Evolutionary conservation across 1,140 invertebrate species (phyloP).

Genomic region (Dysdera silvatica): DNA sequence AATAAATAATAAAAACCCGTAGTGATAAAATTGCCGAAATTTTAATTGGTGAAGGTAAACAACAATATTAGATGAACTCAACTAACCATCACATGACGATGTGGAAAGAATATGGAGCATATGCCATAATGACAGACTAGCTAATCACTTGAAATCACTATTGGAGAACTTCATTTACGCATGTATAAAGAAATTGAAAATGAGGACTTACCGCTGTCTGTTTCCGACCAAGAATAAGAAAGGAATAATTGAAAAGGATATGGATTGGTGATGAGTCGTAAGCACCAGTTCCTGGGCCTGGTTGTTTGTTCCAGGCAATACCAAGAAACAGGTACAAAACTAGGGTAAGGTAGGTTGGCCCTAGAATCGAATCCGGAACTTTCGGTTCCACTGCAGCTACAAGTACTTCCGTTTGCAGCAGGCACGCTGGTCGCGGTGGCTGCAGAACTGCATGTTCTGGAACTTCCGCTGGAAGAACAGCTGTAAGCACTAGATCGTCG

Average conservation of each 20-base stretch:
- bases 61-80: too few species aligned
- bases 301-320: slow-evolving; percentile 79
- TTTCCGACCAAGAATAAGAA: too few species aligned
- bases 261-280: slow-evolving; percentile 94
- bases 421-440: neutral
- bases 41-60: too few species aligned
- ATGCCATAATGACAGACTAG: too few species aligned
- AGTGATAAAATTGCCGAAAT: too few species aligned
- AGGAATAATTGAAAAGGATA: slow-evolving; percentile 71
- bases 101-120: too few species aligned
- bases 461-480: slow-evolving; percentile 19
- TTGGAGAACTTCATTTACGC: too few species aligned
- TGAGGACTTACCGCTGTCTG: too few species aligned
- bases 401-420: neutral
- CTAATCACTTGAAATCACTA: too few species aligned
- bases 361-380: slow-evolving; percentile 22
- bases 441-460: slow-evolving; percentile 24
- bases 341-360: slow-evolving; percentile 61
- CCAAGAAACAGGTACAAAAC: slow-evolving; percentile 64
- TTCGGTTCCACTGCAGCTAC: slow-evolving; percentile 20
- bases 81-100: too few species aligned
- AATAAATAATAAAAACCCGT: too few species aligned
- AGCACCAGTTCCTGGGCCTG: slow-evolving; percentile 77
- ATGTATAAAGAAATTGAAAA: too few species aligned
- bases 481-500: slow-evolving; percentile 25